Percentiles rank a stretch among this genome's conserved stretches.
Conservation (phyloP, 2,888 invertebrate genomes). For the Plebejus anna region DNA sequence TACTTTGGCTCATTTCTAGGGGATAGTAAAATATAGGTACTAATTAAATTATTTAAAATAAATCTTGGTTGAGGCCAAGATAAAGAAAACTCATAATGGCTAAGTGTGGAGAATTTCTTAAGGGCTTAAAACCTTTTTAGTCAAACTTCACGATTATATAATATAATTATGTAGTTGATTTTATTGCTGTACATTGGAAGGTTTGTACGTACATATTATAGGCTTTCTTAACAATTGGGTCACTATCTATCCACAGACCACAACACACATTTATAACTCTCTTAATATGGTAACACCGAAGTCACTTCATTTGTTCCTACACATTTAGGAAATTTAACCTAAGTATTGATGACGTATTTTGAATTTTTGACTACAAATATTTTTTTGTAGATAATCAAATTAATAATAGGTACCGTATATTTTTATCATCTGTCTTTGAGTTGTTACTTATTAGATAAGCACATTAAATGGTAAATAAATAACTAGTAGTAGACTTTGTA, state of each 20-base stretch:
- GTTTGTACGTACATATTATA: neutral
- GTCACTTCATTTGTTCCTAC: too few relatives aligned
- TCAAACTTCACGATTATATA: neutral
- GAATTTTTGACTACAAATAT: neutral
- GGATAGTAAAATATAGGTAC: neutral
- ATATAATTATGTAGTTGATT: too few relatives aligned
- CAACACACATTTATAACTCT: too few relatives aligned
- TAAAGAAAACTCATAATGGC: constrained; percentile 77
- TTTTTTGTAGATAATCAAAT: too few relatives aligned
- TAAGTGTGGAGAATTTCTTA: constrained; percentile 86
- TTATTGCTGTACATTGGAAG: too few relatives aligned
- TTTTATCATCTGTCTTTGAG: neutral
- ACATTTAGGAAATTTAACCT: neutral
- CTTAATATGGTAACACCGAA: too few relatives aligned
- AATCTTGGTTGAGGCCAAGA: constrained; percentile 48
- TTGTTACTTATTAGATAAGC: neutral
- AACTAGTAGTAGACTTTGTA: neutral
- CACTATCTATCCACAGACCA: too few relatives aligned
- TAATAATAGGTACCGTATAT: too few relatives aligned
- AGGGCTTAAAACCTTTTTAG: neutral
- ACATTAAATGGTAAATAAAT: neutral
- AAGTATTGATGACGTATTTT: neutral
- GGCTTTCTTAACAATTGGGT: too few relatives aligned
- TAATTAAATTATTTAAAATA: constrained; percentile 33
- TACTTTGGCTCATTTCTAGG: neutral